Evolutionary conservation across 2,888 invertebrate species (phyloP), one percentile per base, ranked within the genome.

Genomic region (Neoascia interrupta): DNA sequence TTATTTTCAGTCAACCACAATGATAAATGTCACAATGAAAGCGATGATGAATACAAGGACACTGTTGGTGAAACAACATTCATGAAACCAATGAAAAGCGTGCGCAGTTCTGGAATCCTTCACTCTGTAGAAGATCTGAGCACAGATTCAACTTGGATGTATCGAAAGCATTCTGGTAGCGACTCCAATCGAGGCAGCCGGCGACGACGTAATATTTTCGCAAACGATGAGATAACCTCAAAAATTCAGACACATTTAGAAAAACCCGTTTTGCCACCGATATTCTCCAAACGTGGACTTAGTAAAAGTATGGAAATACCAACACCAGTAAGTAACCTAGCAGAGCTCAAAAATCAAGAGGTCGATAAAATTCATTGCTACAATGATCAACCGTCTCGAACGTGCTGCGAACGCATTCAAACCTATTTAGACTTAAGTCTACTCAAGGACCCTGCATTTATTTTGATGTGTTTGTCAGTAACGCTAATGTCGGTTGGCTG

Each of bases 401-500:
- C 86, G 3, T 88, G 87, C 39, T 86, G 86, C 43, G 88, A 86
- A 39, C 85, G 87, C 21, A 86, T 89, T 39, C 84, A 88, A 81
- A 84, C 91, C 81, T 94, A 94, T 84, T 86, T 94, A 72, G 94
- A 94, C 85, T 90, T 94, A 5, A 92, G 92, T 0, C 88, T 94
- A 1, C 88, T 94, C 23, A 91, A 91, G 83, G 92, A 93, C 37
- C 91, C 92, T 81, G 91, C 92, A 3, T 94, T 94, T 84, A 92
- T 94, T 4, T 89, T 94, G 81, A 92, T 94, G 87, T 93, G 93
- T 72, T 89, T 93, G 1, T 94, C 94, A 0, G 94, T 94, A 6
- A 93, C 92, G 1, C 90, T 94, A 1, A 93, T 94, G 92, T 93
- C 94, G 0, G 93, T 93, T 16, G 94, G 94, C 8, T 94, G 94